These are phyloP conservation scores for Siphamia tubifer DNA, from an alignment of 2,113 vertebrate species.

Conservation along the genomic window DNA sequence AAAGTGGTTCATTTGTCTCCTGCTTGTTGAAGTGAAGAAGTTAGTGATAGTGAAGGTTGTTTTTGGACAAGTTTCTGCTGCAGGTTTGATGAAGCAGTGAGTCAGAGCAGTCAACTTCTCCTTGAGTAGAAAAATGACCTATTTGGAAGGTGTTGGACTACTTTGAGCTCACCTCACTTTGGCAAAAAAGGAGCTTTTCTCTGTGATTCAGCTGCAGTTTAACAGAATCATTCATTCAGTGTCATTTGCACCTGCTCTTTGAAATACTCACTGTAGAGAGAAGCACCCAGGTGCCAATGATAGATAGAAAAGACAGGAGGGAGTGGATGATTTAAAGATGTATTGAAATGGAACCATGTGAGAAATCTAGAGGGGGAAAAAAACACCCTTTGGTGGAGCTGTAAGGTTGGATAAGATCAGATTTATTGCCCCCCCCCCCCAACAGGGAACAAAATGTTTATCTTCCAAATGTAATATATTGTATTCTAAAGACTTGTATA, in stretches of 20 bases:
- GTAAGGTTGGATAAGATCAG: no score
- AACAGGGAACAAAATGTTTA: no score
- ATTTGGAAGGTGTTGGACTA: slow-evolving; percentile 10
- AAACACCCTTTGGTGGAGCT: no score
- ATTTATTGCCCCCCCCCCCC: no score
- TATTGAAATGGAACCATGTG: no score
- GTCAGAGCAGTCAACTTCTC: not conserved
- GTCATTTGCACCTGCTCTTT: not conserved
- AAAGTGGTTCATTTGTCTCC: not conserved
- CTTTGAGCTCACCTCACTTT: not conserved
- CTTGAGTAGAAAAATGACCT: slow-evolving; percentile 3
- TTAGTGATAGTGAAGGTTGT: not conserved
- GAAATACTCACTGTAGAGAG: not conserved
- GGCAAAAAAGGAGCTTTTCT: not conserved
- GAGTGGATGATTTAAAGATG: no score
- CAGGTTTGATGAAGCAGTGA: not conserved
- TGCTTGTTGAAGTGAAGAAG: not conserved
- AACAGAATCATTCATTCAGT: not conserved
- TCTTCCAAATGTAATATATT: no score
- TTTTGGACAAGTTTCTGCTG: not conserved
- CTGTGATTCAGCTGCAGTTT: not conserved
- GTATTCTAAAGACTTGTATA: no score
- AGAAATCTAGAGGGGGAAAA: no score
- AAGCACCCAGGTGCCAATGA: no score
- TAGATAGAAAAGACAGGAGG: no score